A percentile compares a stretch with the other conserved stretches of the same genome.
These are phyloP conservation scores for Gerris buenoi DNA, from an alignment of 1,140 invertebrate genomes.

Conservation along the genomic window DNA sequence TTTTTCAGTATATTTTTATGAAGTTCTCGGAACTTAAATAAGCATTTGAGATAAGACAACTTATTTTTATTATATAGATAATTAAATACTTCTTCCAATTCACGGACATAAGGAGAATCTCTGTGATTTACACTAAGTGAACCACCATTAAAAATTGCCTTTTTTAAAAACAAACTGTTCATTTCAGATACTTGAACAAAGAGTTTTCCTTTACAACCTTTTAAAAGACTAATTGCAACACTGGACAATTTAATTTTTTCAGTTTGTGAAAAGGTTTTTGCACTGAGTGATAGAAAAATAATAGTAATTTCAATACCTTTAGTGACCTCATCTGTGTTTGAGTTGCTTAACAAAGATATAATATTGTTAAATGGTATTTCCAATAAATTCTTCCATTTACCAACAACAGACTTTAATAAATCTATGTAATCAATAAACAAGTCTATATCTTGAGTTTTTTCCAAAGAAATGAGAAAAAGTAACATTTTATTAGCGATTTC, in stretches of 20 bases:
- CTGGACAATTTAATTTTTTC: no score
- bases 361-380: not conserved
- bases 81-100: not conserved
- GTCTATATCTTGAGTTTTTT: not conserved
- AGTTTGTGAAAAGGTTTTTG: no score
- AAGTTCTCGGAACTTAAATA: not conserved
- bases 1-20: not conserved
- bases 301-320: not conserved
- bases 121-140: not conserved
- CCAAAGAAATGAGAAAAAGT: not conserved
- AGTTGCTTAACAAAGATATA: not conserved
- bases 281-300: not conserved
- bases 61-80: not conserved
- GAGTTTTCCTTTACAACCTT: no score
- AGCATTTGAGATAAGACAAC: not conserved
- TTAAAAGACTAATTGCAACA: no score
- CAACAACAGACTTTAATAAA: not conserved
- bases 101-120: not conserved
- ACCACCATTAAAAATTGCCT: not conserved
- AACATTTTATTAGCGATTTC: not conserved
- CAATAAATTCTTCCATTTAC: not conserved
- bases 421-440: not conserved
- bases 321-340: not conserved
- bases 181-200: no score
- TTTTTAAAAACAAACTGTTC: not conserved